phyloP scores from a whole-genome alignment of 1,140 invertebrate genomes.

The Cepaea nemoralis region DNA sequence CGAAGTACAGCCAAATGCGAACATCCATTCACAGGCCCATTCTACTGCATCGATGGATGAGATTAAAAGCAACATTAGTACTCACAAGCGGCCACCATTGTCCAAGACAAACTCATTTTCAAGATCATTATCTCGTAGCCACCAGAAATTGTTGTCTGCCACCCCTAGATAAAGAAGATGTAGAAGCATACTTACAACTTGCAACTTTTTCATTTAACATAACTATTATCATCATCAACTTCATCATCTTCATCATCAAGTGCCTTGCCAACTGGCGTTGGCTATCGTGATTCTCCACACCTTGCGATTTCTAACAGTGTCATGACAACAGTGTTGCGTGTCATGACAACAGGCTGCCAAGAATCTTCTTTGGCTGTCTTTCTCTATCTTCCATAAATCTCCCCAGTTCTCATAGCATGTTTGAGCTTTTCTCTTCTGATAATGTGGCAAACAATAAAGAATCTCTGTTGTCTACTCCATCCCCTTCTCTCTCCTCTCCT shows the following conservation, averaged over 20 bases:
- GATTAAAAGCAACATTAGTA: not conserved
- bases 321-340: not conserved
- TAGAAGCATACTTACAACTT: not conserved
- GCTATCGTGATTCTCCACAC: not conserved
- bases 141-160: not conserved
- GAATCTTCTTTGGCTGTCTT: too few relatives aligned
- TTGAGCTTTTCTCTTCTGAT: too few relatives aligned
- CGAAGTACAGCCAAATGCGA: not conserved
- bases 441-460: too few relatives aligned
- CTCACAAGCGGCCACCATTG: not conserved
- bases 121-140: not conserved
- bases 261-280: not conserved
- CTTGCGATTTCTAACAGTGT: too few relatives aligned
- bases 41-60: not conserved
- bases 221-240: not conserved
- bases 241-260: not conserved
- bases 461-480: too few relatives aligned
- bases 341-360: too few relatives aligned
- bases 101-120: not conserved
- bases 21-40: not conserved
- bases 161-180: not conserved
- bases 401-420: not conserved
- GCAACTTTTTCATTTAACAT: not conserved
- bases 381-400: not conserved
- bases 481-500: too few relatives aligned